Conservation (phyloP, 2,113 vertebrate genomes). For the Chloropsis hardwickii region DNA sequence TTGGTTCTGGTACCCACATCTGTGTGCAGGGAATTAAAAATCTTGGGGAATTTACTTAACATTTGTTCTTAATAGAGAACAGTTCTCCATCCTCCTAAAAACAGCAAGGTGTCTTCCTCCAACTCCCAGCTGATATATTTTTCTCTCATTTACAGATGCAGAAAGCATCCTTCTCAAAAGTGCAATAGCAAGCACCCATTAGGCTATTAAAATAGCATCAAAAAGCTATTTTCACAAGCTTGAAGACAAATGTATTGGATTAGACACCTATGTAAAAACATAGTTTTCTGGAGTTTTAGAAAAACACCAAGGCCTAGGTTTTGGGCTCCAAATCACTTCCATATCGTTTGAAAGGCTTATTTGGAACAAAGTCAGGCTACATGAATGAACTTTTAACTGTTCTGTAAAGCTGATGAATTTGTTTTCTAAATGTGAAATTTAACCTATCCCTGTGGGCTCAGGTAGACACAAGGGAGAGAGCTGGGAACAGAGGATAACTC, state of each 20-base stretch:
- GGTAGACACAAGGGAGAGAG: neutral
- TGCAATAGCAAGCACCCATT: neutral
- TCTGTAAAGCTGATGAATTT: neutral
- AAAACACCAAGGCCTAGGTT: neutral
- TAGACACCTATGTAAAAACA: neutral
- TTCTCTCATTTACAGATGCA: neutral
- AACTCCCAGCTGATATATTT: neutral
- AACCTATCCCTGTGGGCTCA: neutral
- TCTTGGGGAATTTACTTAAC: neutral
- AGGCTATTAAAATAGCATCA: neutral
- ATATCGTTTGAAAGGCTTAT: rapidly evolving
- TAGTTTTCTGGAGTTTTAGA: neutral
- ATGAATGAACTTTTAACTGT: neutral
- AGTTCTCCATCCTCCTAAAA: neutral
- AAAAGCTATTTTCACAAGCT: neutral
- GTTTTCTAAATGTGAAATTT: neutral
- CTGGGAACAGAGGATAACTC: neutral
- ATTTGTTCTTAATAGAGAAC: neutral
- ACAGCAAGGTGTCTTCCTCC: neutral
- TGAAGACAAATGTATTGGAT: neutral
- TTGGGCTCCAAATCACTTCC: neutral
- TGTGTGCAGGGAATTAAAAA: neutral
- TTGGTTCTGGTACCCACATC: neutral
- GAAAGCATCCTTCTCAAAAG: neutral
- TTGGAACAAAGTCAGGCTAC: neutral